Evolutionary conservation across 2,888 invertebrate species (phyloP), one percentile per base, ranked within the genome.

Genomic region (Limnephilus lunatus): DNA sequence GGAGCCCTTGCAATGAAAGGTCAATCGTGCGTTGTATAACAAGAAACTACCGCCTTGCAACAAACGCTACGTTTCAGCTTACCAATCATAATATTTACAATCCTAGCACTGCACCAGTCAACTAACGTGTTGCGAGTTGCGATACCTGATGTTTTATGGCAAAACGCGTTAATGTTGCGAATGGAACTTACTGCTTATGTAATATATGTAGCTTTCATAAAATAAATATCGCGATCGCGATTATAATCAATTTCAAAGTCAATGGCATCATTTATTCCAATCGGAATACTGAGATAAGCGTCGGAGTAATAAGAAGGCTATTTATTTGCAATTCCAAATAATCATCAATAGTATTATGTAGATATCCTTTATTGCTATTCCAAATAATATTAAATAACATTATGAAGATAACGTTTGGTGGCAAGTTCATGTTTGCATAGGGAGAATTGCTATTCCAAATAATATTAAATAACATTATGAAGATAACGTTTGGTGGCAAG

Each of bases 1-100:
- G 91, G 39, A 39, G 44, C 86, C 80, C 68, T 90, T 90, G 85
- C 90, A 85, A 68, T 12, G 82, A 89, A 89, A 89, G 88, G 88
- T 89, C 88, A 89, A 35, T 80, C 88, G 68, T 80, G n/a, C 80
- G 80, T 89, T 89, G 32, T 39, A n/a, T 81, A 81, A 89, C 39
- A 35, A 68, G 25, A 81, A 68, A 25, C 68, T 25, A 25, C 19
- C 19, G 68, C 68, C 68, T 68, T 68, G 68, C 68, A 68, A 19
- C 68, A 44, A 48, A 14, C 48, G 9, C 19, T 19, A 25, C 68
- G 68, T 7, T 68, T 68, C 68, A 68, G 68, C 68, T 25, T 68
- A 68, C 25, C 68, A 25, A 68, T 68, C 68, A 68, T 68, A 68
- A 68, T 68, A 68, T 68, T 68, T 68, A 68, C 68, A 68, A 68